Conservation (phyloP, 2,888 invertebrate species). For the Hipparchia sbordonii region DNA sequence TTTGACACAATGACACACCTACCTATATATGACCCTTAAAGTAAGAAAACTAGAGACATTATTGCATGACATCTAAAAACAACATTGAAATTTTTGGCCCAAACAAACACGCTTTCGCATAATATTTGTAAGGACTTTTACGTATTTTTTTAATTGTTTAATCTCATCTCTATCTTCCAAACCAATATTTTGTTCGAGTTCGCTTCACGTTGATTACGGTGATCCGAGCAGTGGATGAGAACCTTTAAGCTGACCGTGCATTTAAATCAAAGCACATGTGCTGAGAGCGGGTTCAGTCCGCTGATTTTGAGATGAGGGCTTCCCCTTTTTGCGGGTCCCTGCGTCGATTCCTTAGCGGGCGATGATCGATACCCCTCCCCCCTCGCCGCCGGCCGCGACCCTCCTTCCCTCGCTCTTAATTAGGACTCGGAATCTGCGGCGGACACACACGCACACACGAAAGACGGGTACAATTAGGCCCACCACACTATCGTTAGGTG, state of each 20-base stretch:
- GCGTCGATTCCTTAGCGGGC: conserved; percentile 81
- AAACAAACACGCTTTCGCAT: too few relatives aligned
- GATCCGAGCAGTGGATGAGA: neutral
- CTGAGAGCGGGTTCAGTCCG: conserved; percentile 78
- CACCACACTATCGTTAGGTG: conserved; percentile 1
- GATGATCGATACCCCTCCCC: conserved; percentile 78
- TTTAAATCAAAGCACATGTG: conserved; percentile 82
- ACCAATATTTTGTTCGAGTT: neutral
- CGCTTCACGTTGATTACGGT: neutral
- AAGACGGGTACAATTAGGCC: conserved; percentile 42
- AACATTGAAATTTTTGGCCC: too few relatives aligned
- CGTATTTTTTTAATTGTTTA: too few relatives aligned
- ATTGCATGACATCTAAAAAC: too few relatives aligned
- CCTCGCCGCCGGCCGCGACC: conserved; percentile 73
- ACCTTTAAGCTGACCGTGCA: conserved; percentile 52
- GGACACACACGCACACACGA: conserved; percentile 86
- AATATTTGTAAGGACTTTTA: too few relatives aligned
- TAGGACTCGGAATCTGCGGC: conserved; percentile 93
- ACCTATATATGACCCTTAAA: too few relatives aligned
- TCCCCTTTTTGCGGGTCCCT: conserved; percentile 81
- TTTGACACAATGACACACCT: too few relatives aligned
- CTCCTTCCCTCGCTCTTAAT: conserved; percentile 88
- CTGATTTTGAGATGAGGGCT: conserved; percentile 79
- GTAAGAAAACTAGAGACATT: too few relatives aligned
- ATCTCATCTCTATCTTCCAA: neutral